Conservation (phyloP, 1,140 invertebrate species). For the Mercenaria mercenaria region DNA sequence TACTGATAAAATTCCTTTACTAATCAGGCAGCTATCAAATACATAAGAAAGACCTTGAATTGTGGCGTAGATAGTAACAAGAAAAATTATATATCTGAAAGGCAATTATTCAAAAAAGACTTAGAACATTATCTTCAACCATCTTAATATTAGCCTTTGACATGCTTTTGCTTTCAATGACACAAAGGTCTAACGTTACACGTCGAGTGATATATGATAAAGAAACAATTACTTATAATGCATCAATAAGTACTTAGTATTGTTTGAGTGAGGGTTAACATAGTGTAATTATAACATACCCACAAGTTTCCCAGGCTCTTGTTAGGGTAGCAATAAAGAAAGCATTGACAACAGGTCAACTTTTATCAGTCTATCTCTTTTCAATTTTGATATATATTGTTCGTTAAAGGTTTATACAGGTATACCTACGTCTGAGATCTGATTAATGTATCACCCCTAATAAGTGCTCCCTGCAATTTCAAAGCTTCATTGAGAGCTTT, state of each 20-base stretch:
- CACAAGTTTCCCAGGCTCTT: conserved; percentile 28
- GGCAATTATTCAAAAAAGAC: background rate
- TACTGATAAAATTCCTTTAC: no score
- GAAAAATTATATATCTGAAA: background rate
- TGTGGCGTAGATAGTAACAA: background rate
- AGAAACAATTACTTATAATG: conserved; percentile 39
- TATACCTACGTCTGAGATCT: conserved; percentile 19
- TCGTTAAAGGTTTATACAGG: background rate
- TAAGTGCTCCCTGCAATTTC: background rate
- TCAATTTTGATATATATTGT: conserved; percentile 24
- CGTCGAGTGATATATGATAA: conserved; percentile 30
- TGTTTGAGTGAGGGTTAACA: conserved; percentile 33
- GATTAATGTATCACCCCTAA: background rate
- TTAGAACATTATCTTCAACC: background rate
- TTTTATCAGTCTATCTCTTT: conserved; percentile 32
- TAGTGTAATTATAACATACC: conserved; percentile 14
- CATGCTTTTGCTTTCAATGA: background rate
- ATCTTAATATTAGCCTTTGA: background rate
- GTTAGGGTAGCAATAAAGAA: background rate
- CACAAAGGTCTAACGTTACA: conserved; percentile 15
- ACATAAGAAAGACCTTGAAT: background rate
- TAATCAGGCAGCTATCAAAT: no score
- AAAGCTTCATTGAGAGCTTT: no score
- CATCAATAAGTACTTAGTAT: conserved; percentile 26
- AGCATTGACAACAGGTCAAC: conserved; percentile 3